These are phyloP conservation scores for Corvus moneduloides DNA, from an alignment of 2,113 vertebrate genomes.

Conservation along the genomic window DNA sequence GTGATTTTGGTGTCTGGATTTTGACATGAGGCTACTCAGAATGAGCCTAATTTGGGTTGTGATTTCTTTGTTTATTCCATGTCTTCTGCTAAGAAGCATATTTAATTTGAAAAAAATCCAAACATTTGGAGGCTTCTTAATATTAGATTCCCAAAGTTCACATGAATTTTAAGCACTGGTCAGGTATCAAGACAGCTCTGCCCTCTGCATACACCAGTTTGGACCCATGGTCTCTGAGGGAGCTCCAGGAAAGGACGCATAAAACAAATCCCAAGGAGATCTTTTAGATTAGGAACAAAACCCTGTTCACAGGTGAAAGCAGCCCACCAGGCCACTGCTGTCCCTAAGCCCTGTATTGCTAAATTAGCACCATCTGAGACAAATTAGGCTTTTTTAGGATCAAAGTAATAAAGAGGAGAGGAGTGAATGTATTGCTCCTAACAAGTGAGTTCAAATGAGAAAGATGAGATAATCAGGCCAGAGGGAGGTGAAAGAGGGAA, in stretches of 20 bases:
- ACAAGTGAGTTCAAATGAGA: conserved; percentile 27
- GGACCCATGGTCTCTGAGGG: accelerated
- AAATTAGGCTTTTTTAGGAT: not conserved
- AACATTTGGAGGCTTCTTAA: not conserved
- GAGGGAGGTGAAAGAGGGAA: conserved; percentile 47
- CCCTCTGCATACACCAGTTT: not conserved
- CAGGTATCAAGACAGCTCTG: not conserved
- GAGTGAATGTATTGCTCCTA: not conserved
- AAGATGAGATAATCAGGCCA: conserved; percentile 45
- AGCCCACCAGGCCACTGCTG: not conserved
- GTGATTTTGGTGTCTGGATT: not conserved
- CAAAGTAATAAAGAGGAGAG: not conserved
- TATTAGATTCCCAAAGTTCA: not conserved
- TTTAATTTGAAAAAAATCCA: not conserved
- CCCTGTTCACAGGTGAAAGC: not conserved
- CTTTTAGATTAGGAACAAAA: not conserved
- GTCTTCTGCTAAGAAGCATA: not conserved
- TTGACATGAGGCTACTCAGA: not conserved
- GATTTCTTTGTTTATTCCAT: not conserved
- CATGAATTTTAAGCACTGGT: not conserved
- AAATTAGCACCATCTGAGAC: not conserved
- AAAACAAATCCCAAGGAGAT: not conserved
- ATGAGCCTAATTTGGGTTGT: not conserved
- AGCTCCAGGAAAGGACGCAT: not conserved
- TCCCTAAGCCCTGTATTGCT: not conserved